These are phyloP conservation scores for Trissonchulus sp. DNA, from an alignment of 2,888 invertebrate genomes.

Conservation along the genomic window DNA sequence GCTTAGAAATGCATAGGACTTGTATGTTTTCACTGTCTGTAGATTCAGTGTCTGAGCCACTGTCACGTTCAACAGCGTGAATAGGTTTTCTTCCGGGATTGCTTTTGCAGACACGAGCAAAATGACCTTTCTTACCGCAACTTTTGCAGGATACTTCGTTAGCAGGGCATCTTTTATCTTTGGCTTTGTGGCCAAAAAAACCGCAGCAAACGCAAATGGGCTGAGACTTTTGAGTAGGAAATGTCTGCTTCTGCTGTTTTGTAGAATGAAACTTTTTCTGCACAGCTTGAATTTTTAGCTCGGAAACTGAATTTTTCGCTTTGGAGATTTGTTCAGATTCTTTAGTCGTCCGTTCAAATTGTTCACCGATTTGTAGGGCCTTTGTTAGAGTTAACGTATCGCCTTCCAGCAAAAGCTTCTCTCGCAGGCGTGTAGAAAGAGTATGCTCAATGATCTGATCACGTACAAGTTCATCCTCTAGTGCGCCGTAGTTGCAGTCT, in stretches of 20 bases:
- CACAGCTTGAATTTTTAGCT: too few relatives aligned
- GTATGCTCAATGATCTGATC: not conserved
- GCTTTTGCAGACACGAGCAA: not conserved
- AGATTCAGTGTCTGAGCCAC: not conserved
- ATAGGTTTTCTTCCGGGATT: not conserved
- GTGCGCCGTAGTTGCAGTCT: not conserved
- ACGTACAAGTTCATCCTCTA: not conserved
- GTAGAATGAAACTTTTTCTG: too few relatives aligned
- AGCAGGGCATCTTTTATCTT: not conserved
- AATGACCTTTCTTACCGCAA: not conserved
- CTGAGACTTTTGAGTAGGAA: too few relatives aligned
- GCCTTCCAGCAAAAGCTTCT: conserved; percentile 3
- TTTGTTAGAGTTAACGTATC: too few relatives aligned
- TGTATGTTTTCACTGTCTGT: not conserved
- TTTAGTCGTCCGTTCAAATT: not conserved
- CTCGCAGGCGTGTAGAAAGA: not conserved
- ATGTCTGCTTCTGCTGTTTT: too few relatives aligned
- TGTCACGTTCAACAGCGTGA: not conserved
- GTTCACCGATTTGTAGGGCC: not conserved
- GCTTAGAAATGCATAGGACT: not conserved
- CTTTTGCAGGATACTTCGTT: not conserved
- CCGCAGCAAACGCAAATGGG: not conserved
- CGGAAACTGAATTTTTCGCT: not conserved
- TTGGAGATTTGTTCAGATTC: not conserved
- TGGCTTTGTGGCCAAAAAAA: not conserved